Conservation (phyloP, 92 coral and sea anemone species). For the Parazoanthus darwini region DNA sequence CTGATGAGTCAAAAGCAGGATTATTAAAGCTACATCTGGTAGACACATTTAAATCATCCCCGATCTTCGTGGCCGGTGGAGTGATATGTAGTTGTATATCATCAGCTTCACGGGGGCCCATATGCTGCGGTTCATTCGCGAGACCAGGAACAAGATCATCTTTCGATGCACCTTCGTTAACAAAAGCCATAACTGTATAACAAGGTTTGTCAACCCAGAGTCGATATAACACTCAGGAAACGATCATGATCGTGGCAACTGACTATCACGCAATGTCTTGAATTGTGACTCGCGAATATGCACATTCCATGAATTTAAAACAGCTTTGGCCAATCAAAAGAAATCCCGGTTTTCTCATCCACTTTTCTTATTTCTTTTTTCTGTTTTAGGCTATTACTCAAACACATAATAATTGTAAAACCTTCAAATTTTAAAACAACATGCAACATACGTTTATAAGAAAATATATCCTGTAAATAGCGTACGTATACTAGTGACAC, state of each 20-base stretch:
- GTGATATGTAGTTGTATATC: slow-evolving; percentile 3
- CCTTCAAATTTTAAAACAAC: too few relatives aligned
- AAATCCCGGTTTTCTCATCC: too few relatives aligned
- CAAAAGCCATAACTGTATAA: neutral
- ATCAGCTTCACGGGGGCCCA: neutral
- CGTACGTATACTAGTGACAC: too few relatives aligned
- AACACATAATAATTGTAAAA: too few relatives aligned
- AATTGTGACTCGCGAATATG: neutral
- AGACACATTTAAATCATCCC: neutral
- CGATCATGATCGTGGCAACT: neutral
- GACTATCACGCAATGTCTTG: neutral
- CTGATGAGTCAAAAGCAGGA: slow-evolving; percentile 8
- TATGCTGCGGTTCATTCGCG: neutral
- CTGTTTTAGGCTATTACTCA: too few relatives aligned
- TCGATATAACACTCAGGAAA: neutral
- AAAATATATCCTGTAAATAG: too few relatives aligned
- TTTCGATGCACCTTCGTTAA: slow-evolving; percentile 8
- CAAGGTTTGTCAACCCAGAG: neutral
- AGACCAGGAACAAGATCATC: neutral
- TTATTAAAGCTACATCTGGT: slow-evolving; percentile 9
- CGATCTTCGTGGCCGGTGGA: neutral
- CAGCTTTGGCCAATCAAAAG: too few relatives aligned
- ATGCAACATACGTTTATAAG: too few relatives aligned
- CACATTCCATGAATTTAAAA: too few relatives aligned
- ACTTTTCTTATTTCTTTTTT: too few relatives aligned